phyloP scores from a whole-genome alignment of 2,113 vertebrate genomes.

The Actenoides lindsayi region DNA sequence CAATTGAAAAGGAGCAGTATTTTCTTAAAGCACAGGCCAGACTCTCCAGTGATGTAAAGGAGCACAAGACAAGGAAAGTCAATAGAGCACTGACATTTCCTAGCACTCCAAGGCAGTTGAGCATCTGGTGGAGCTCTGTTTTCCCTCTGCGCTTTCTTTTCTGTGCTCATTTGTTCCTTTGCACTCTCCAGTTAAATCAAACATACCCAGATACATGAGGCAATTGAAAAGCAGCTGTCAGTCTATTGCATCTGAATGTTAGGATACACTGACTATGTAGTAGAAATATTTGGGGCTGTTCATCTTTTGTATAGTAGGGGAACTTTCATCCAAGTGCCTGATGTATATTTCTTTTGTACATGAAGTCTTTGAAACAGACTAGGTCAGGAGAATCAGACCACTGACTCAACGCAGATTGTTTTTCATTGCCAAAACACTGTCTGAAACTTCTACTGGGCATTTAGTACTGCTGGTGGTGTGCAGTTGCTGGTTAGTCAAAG shows the following conservation, averaged over 20 bases:
- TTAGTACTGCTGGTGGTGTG: neutral
- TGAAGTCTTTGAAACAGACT: neutral
- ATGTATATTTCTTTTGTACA: neutral
- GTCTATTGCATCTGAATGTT: neutral
- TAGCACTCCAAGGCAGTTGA: neutral
- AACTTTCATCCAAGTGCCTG: neutral
- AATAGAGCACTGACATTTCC: neutral
- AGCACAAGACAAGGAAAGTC: constrained; percentile 8
- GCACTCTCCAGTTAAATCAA: neutral
- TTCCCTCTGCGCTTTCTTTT: neutral
- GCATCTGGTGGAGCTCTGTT: neutral
- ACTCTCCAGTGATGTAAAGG: neutral
- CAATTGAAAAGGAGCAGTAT: constrained; percentile 46
- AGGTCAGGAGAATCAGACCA: neutral
- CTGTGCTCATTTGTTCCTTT: neutral
- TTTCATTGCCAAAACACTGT: neutral
- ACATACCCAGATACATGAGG: neutral
- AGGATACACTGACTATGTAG: neutral
- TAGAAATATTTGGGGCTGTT: neutral
- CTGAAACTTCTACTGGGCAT: neutral
- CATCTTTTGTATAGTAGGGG: neutral
- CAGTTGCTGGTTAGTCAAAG: neutral
- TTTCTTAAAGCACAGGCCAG: constrained; percentile 30
- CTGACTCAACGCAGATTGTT: neutral
- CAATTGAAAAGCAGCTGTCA: neutral